A percentile compares a stretch with the other conserved stretches of the same genome.
Evolutionary conservation across 1,140 invertebrate genomes (phyloP).

Genomic region (Marisa cornuarietis): DNA sequence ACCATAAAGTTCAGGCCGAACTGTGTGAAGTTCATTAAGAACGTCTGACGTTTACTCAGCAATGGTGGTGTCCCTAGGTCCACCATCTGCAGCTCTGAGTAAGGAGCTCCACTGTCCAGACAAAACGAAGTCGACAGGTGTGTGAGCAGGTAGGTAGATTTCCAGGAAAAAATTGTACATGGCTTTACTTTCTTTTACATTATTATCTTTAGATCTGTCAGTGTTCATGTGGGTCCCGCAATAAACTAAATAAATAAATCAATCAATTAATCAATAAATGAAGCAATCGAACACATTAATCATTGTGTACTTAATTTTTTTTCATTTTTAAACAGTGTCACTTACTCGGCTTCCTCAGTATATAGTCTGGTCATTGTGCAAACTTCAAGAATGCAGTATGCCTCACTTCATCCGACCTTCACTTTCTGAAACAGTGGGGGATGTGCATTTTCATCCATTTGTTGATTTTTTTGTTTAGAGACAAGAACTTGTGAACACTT

Average conservation of each 20-base stretch:
- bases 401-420: not conserved
- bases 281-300: no score
- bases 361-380: conserved; percentile 22
- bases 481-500: not conserved
- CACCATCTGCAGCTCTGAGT: conserved; percentile 39
- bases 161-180: not conserved
- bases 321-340: not conserved
- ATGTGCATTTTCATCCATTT: not conserved
- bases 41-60: conserved; percentile 37
- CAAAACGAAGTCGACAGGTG: not conserved
- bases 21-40: conserved; percentile 56
- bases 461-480: not conserved
- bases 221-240: no score
- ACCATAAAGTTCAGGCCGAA: conserved; percentile 62
- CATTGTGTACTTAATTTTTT: no score
- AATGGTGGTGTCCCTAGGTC: conserved; percentile 30
- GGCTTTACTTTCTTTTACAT: not conserved
- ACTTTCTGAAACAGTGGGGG: not conserved
- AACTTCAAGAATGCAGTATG: not conserved
- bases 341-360: conserved; percentile 26
- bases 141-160: not conserved
- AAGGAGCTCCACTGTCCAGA: conserved; percentile 14
- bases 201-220: no score
- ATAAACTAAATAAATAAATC: no score
- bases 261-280: no score